Base-by-base conservation (phyloP, 1,140 invertebrate genomes). In the Drosophila nigrodunni region DNA sequence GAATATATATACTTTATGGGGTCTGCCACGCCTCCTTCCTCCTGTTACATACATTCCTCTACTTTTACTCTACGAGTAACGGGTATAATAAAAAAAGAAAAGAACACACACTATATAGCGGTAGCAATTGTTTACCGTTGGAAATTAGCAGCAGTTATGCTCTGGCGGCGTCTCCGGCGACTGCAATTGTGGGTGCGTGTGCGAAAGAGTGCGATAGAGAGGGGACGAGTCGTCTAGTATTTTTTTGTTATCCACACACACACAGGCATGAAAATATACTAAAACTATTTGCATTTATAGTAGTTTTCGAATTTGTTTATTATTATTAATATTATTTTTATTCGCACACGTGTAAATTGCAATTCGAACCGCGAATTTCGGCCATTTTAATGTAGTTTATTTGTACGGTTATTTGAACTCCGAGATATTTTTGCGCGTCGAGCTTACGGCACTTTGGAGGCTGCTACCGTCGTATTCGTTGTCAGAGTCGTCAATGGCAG, bases 321-420 rank as follows among this genome's bases (percentile, higher is more conserved):
- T 30, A 60, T 60, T 43, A 58, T 60, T 9, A 37, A n/a, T 70
- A 21, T 18, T 30, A 57, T 57, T 64, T 43, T 59, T 67, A 55
- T 73, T 61, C 35, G 47, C 68, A 58, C 71, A 70, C 71, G 65
- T 62, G 52, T 67, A 69, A 74, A 60, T 74, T 65, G 41, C 44
- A 30, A 35, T 10, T 11, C 44, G 15, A 43, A 25, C 18, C 37
- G 37, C 11, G 41, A 7, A 34, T 13, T 9, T 8, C 10, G 9
- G 13, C 13, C 34, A 54, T 35, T 34, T 15, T 37, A 30, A 2
- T 87, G 83, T 87, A 88, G 83, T 88, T 87, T 88, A 88, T 83
- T 87, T 64, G 54, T 77, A 74, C 65, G 74, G 60, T 80, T 88
- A 81, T 87, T 87, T 83, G 76, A 86, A 86, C 82, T 87, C 72